phyloP scores from a whole-genome alignment of 2,113 vertebrate species.

The Apus apus region DNA sequence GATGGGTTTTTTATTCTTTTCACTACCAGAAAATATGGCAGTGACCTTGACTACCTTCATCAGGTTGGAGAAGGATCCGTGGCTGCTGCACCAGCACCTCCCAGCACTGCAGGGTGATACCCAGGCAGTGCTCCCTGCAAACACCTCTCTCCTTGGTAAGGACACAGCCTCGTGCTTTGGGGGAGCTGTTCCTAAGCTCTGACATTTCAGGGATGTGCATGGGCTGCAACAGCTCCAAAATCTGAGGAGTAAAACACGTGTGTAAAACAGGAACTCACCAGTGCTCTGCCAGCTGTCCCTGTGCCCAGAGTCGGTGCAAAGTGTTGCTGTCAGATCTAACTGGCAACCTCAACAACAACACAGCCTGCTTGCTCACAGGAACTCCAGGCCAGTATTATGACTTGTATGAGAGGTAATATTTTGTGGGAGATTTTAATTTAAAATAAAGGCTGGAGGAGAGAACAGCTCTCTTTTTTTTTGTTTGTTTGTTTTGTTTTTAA shows the following conservation, averaged over 20 bases:
- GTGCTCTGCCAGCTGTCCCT: background rate
- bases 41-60: background rate
- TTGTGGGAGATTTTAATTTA: background rate
- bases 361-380: background rate
- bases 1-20: background rate
- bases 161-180: accelerated
- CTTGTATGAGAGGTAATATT: background rate
- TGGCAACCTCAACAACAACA: background rate
- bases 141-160: background rate
- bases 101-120: background rate
- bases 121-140: background rate
- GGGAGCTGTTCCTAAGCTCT: background rate
- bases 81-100: background rate
- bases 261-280: background rate
- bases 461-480: background rate
- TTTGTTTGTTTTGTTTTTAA: background rate
- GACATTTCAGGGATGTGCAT: background rate
- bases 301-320: background rate
- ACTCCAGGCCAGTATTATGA: background rate
- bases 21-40: background rate
- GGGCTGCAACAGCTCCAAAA: background rate
- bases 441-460: background rate
- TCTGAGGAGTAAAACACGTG: background rate
- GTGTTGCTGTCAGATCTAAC: background rate
- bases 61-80: accelerated